These are phyloP conservation scores for Porphyrio hochstetteri DNA, from an alignment of 2,113 vertebrate genomes.

Conservation along the genomic window DNA sequence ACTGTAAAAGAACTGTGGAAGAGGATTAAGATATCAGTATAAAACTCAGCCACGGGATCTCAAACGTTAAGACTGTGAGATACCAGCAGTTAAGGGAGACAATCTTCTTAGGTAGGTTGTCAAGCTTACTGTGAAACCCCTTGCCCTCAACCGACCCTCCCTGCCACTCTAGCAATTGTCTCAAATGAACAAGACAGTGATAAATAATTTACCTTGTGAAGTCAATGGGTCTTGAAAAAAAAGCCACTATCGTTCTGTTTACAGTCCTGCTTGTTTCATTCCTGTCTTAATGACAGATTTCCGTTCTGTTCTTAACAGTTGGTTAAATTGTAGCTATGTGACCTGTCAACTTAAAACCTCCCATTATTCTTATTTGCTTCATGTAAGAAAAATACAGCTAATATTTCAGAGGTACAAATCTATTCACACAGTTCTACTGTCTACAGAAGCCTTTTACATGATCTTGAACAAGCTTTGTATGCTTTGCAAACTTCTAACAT, in stretches of 20 bases:
- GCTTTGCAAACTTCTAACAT: neutral
- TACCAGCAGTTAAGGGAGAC: neutral
- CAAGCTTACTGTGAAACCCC: neutral
- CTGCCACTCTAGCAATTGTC: neutral
- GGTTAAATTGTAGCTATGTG: neutral
- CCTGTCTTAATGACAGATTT: neutral
- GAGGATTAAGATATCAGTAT: neutral
- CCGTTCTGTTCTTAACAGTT: neutral
- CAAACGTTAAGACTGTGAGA: neutral
- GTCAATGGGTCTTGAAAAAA: neutral
- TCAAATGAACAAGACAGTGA: neutral
- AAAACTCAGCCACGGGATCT: neutral
- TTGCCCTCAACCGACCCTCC: neutral
- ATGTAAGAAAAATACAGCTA: neutral
- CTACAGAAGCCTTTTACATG: neutral
- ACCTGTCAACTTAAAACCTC: neutral
- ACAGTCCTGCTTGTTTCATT: neutral
- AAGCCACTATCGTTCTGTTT: neutral
- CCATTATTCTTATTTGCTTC: neutral
- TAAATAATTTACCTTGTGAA: neutral
- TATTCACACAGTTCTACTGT: neutral
- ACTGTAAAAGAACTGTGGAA: neutral
- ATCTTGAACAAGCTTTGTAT: neutral
- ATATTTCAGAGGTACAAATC: neutral
- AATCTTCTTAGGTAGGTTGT: neutral